Base-by-base conservation (phyloP, 2,888 invertebrate species). In the Thysanoteuthis rhombus region DNA sequence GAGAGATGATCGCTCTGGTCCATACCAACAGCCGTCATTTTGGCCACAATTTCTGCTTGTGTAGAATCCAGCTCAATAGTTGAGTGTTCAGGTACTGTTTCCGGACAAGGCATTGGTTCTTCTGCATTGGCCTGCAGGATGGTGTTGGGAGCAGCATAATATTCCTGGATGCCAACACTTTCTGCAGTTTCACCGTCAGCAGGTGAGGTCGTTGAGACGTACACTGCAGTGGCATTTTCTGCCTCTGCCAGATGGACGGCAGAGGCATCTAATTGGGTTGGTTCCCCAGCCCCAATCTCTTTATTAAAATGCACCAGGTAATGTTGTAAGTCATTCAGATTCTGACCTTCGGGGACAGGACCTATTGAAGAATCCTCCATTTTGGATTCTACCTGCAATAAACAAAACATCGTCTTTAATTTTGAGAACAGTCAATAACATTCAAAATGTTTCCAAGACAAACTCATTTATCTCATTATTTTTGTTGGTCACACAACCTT, bases 241-340 rank as follows among this genome's bases (percentile, higher is more conserved):
- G 93, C 90, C 39, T 94, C 94, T 28, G 94, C 94, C 94, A 94
- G 94, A 32, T 94, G 93, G 38, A 95, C 94, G 58, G 93, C 94
- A 90, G 94, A 93, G 10, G 93, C 94, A 58, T 94, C 94, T 22
- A 94, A 93, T 42, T 94, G 89, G 32, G 39, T 92, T 32, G 92
- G 93, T 45, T 95, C 95, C 89, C 95, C 95, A 42, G 94, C 95
- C 47, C 94, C 96, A 95, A 98, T 98, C 97, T 98, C 98, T 96
- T 98, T 98, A 96, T 98, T 98, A 96, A 98, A 98, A 38, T 98
- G 98, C 94, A 98, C 98, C 95, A 99, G 97, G 96, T 98, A 98
- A 92, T 98, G 98, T 96, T 98, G 98, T 95, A 98, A 98, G 95
- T 98, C 98, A 19, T 98, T 98, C 52, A 98, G 98, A 95, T 96